A percentile compares a stretch with the other conserved stretches of the same genome.
phyloP scores from a whole-genome alignment of 2,888 invertebrate species.

The Patella caerulea region DNA sequence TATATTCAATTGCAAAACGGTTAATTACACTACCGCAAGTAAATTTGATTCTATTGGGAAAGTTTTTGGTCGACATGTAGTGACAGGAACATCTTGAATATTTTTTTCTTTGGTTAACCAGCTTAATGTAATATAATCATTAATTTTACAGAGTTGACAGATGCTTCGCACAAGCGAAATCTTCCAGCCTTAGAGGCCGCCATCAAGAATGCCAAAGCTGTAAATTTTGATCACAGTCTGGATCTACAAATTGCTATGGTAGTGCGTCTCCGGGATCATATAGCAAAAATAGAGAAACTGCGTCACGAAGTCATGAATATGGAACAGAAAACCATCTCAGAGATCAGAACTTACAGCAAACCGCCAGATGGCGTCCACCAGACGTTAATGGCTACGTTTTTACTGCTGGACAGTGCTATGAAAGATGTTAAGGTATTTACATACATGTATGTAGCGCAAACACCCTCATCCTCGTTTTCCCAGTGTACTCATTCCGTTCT shows the following conservation, averaged over 20 bases:
- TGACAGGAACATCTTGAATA: too few relatives aligned
- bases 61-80: too few relatives aligned
- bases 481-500: too few relatives aligned
- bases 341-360: conserved; percentile 63
- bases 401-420: conserved; percentile 58
- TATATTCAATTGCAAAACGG: too few relatives aligned
- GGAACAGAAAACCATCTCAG: conserved; percentile 65
- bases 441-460: not conserved
- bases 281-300: conserved; percentile 57
- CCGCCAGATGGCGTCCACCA: conserved; percentile 64
- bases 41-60: too few relatives aligned
- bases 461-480: too few relatives aligned
- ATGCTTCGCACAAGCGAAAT: conserved; percentile 55
- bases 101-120: too few relatives aligned
- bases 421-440: conserved; percentile 58
- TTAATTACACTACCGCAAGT: too few relatives aligned
- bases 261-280: conserved; percentile 50
- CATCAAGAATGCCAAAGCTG: conserved; percentile 51
- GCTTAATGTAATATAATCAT: not conserved
- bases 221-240: conserved; percentile 57
- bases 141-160: conserved; percentile 49
- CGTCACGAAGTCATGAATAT: conserved; percentile 62
- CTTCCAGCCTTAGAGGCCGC: conserved; percentile 50
- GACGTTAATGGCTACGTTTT: conserved; percentile 62
- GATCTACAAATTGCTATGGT: conserved; percentile 60